These are phyloP conservation scores for Gambusia affinis DNA, from an alignment of 2,113 vertebrate species.

Conservation along the genomic window DNA sequence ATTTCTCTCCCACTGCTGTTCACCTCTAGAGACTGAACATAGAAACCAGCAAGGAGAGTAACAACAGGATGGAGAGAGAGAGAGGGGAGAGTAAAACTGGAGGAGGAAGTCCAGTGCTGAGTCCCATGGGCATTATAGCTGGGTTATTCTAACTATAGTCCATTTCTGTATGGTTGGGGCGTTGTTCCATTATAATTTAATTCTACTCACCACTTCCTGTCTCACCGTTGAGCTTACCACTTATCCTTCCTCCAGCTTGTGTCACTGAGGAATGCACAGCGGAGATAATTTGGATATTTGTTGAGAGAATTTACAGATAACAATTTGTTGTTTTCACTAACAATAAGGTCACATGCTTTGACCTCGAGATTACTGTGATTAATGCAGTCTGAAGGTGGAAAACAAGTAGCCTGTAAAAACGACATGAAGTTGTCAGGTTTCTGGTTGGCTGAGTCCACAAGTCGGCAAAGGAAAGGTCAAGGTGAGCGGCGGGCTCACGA, in stretches of 20 bases:
- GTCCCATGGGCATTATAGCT: slow-evolving; percentile 45
- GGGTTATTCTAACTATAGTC: slow-evolving; percentile 69
- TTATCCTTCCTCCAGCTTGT: background rate
- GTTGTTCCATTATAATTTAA: slow-evolving; percentile 54
- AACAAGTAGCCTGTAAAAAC: background rate
- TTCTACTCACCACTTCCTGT: slow-evolving; percentile 42
- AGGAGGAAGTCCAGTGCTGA: slow-evolving; percentile 39
- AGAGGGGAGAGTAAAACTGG: slow-evolving; percentile 29
- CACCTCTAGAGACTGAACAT: slow-evolving; percentile 2
- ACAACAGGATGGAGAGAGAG: slow-evolving; percentile 27
- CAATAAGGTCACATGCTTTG: background rate
- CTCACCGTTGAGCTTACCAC: slow-evolving; percentile 6
- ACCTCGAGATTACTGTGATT: background rate
- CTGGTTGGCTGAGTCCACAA: background rate
- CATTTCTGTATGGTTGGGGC: slow-evolving; percentile 31
- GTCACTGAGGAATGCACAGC: background rate
- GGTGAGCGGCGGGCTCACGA: slow-evolving; percentile 24
- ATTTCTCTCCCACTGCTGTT: slow-evolving; percentile 16
- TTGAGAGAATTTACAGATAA: background rate
- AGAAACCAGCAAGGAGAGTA: slow-evolving; percentile 6
- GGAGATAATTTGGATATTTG: background rate
- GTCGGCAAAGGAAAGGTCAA: slow-evolving; percentile 26
- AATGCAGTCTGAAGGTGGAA: background rate
- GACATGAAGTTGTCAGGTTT: background rate
- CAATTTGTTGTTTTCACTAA: background rate